These are phyloP conservation scores for Hemaris fuciformis DNA, from an alignment of 2,888 invertebrate species.

Conservation along the genomic window DNA sequence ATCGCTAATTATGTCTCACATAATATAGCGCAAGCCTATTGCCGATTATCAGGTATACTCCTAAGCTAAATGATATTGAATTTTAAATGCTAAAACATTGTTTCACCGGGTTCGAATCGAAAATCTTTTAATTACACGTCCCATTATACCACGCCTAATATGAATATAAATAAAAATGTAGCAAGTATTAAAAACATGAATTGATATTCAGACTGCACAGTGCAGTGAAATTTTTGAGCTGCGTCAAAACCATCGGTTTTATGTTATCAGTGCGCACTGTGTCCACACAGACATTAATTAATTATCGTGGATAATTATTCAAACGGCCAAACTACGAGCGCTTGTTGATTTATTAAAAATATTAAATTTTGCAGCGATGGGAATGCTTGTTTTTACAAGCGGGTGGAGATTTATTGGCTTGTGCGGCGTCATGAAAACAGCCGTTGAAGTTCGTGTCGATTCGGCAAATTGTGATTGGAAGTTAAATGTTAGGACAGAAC, in stretches of 20 bases:
- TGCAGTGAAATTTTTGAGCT: neutral
- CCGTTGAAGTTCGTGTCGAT: neutral
- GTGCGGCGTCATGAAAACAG: neutral
- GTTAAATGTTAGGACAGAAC: neutral
- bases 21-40: no score
- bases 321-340: constrained; percentile 39
- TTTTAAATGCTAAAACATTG: no score
- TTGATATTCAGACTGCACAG: neutral
- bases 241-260: neutral
- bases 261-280: constrained; percentile 18
- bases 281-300: constrained; percentile 38
- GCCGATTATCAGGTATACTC: no score
- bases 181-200: no score
- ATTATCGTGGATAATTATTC: constrained; percentile 42
- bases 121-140: no score
- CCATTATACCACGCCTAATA: no score
- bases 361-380: constrained; percentile 14
- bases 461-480: neutral
- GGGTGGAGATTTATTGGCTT: constrained; percentile 14
- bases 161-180: no score
- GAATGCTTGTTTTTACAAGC: neutral
- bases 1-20: no score
- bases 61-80: no score
- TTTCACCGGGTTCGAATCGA: no score
- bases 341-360: constrained; percentile 17